These are phyloP conservation scores for Oncorhynchus clarkii DNA, from an alignment of 2,113 vertebrate genomes.

Conservation along the genomic window DNA sequence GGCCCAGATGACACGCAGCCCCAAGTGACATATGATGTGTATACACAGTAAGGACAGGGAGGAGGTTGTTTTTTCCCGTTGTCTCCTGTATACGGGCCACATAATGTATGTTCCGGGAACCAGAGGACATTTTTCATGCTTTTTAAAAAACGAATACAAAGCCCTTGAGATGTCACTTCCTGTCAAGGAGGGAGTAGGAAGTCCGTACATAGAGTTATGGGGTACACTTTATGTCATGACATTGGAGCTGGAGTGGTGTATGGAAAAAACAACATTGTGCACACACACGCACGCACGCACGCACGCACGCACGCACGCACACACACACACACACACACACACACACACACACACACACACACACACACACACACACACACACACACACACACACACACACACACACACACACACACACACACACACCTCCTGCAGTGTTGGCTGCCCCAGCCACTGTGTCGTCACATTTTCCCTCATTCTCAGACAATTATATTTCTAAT, in stretches of 20 bases:
- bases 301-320: too few species aligned
- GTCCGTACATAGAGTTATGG: constrained; percentile 39
- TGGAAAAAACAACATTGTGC: not conserved
- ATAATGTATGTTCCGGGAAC: constrained; percentile 13
- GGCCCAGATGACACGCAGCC: constrained; percentile 49
- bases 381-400: too few species aligned
- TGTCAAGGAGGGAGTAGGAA: constrained; percentile 56
- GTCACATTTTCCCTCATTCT: not conserved
- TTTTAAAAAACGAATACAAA: constrained; percentile 38
- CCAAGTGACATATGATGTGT: constrained; percentile 59
- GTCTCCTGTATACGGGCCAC: constrained; percentile 60
- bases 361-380: too few species aligned
- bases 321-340: too few species aligned
- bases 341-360: too few species aligned
- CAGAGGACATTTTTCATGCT: constrained; percentile 52
- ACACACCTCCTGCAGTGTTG: not conserved
- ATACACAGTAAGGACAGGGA: constrained; percentile 42
- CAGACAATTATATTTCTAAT: not conserved
- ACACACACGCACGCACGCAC: too few species aligned
- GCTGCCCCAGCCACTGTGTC: not conserved
- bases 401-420: too few species aligned
- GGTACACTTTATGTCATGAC: constrained; percentile 30
- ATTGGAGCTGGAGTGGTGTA: constrained; percentile 30
- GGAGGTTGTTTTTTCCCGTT: constrained; percentile 20
- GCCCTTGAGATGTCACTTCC: constrained; percentile 57